Percentiles rank a stretch among this genome's conserved stretches.
Conservation (phyloP, 2,888 invertebrate species). For the Vesta saturnalis region DNA sequence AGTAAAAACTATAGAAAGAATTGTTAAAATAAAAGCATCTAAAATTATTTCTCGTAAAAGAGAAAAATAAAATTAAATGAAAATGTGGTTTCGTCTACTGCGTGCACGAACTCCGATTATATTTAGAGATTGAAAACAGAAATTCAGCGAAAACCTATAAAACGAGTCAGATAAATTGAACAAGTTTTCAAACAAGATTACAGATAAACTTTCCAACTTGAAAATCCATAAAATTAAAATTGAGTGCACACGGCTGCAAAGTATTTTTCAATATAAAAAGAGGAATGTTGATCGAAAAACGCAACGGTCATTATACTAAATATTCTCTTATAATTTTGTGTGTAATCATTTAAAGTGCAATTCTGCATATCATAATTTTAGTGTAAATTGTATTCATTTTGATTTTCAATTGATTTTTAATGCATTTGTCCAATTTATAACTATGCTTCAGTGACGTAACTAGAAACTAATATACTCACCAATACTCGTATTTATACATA, state of each 20-base stretch:
- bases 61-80: conserved; percentile 29
- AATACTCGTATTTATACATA: too few relatives aligned
- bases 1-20: background rate
- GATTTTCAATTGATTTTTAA: too few relatives aligned
- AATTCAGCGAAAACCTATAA: conserved; percentile 36
- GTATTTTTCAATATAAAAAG: conserved; percentile 23
- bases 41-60: conserved; percentile 30
- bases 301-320: conserved; percentile 6
- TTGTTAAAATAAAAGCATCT: conserved; percentile 13
- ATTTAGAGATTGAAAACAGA: conserved; percentile 39
- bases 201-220: conserved; percentile 34
- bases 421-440: too few relatives aligned
- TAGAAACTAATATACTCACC: too few relatives aligned
- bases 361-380: too few relatives aligned
- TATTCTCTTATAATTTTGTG: background rate
- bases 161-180: conserved; percentile 35
- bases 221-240: conserved; percentile 38
- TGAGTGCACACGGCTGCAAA: conserved; percentile 24
- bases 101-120: conserved; percentile 34
- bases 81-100: conserved; percentile 25
- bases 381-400: too few relatives aligned
- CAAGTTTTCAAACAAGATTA: conserved; percentile 37
- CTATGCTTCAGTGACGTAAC: too few relatives aligned
- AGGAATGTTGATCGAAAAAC: conserved; percentile 8
- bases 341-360: background rate